Evolutionary conservation across 2,797 vertebrate genomes (phyloP).

Genomic region (Phoxinus dragarum): DNA sequence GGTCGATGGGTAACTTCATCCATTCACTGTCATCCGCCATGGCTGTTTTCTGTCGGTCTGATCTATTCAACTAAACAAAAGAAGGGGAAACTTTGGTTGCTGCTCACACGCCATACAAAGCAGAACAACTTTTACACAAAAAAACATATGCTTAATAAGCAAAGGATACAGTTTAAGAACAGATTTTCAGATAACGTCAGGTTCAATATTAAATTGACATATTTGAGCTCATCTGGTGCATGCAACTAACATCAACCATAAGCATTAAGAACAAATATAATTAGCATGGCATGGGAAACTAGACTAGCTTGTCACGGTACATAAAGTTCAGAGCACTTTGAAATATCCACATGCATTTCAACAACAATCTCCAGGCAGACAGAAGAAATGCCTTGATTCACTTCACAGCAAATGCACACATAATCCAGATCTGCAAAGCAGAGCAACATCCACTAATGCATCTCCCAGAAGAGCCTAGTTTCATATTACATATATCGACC

Average conservation of each 20-base stretch:
- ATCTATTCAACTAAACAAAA: constrained; percentile 66
- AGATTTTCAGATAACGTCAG: background rate
- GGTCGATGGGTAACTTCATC: constrained; percentile 96
- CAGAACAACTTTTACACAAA: background rate
- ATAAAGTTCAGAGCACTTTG: background rate
- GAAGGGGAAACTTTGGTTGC: constrained; percentile 8
- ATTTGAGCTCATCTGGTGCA: background rate
- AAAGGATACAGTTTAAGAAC: background rate
- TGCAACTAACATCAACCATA: background rate
- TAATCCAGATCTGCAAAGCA: constrained; percentile 30
- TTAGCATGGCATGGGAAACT: background rate
- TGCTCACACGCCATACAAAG: background rate
- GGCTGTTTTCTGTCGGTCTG: constrained; percentile 63
- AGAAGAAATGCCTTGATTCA: background rate
- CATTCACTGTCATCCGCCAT: constrained; percentile 99
- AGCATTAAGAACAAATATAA: background rate
- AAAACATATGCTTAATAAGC: background rate
- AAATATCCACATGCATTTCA: background rate
- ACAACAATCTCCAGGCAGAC: constrained; percentile 3
- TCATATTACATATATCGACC: constrained; percentile 47
- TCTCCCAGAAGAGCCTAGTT: constrained; percentile 1
- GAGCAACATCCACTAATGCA: constrained; percentile 38
- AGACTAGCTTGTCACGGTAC: background rate
- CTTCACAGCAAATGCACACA: constrained; percentile 19
- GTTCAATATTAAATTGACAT: background rate